Percentiles rank a stretch among this genome's conserved stretches.
These are phyloP conservation scores for Lethrus apterus DNA, from an alignment of 1,140 invertebrate species.

Conservation along the genomic window DNA sequence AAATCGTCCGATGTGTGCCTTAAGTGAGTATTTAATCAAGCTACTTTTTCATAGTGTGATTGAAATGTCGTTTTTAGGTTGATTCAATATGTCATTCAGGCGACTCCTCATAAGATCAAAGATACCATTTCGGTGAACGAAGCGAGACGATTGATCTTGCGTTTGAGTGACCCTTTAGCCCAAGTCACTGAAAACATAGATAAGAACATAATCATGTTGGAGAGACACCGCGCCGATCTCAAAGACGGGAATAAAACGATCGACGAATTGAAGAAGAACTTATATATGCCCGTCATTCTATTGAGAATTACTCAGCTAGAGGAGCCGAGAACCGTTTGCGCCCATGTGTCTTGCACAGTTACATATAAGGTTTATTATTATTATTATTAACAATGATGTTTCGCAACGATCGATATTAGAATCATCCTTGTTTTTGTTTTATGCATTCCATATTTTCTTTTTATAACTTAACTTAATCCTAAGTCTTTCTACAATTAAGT, in stretches of 20 bases:
- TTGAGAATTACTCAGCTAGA: constrained; percentile 26
- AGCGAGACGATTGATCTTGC: constrained; percentile 31
- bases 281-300: constrained; percentile 32
- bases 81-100: constrained; percentile 25
- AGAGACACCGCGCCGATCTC: constrained; percentile 20
- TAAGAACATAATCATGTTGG: constrained; percentile 28
- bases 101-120: constrained; percentile 31
- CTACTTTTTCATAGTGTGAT: background rate
- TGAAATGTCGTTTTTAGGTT: constrained; percentile 23
- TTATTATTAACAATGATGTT: background rate
- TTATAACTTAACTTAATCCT: no score
- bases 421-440: background rate
- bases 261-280: constrained; percentile 26
- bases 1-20: constrained; percentile 27
- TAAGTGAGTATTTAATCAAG: constrained; percentile 20
- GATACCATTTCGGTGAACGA: constrained; percentile 33
- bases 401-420: background rate
- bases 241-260: constrained; percentile 21
- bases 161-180: constrained; percentile 32
- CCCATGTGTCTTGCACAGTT: constrained; percentile 26
- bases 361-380: constrained; percentile 20
- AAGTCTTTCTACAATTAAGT: no score
- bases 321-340: constrained; percentile 34
- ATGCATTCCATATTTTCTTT: background rate
- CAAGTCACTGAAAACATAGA: constrained; percentile 33